Evolutionary conservation across 1,140 invertebrate species (phyloP).

Genomic region (Hycleus cichorii): DNA sequence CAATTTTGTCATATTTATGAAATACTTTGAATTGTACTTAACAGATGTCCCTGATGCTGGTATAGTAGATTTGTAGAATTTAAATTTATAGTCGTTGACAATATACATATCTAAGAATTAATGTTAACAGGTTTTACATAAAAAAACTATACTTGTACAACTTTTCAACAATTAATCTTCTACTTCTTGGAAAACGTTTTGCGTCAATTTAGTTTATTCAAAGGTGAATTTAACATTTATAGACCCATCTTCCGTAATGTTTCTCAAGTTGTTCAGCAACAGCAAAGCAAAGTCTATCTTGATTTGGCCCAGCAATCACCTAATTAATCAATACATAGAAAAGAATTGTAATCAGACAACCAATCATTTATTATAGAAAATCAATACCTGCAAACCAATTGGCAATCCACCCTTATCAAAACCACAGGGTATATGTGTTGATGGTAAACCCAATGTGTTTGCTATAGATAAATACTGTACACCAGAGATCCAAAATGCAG

Average conservation of each 20-base stretch:
- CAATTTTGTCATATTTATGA: too few relatives aligned
- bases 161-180: too few relatives aligned
- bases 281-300: conserved; percentile 72
- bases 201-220: not conserved
- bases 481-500: conserved; percentile 6
- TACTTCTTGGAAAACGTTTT: too few relatives aligned
- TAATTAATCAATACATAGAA: conserved; percentile 26
- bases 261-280: conserved; percentile 77
- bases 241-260: conserved; percentile 79
- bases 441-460: conserved; percentile 74
- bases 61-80: too few relatives aligned
- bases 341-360: not conserved
- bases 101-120: too few relatives aligned
- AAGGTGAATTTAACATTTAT: conserved; percentile 39
- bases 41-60: too few relatives aligned
- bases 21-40: too few relatives aligned
- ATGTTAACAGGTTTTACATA: too few relatives aligned
- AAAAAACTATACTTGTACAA: too few relatives aligned
- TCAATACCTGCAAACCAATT: conserved; percentile 63
- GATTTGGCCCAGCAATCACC: conserved; percentile 55
- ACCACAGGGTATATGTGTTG: conserved; percentile 72
- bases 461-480: conserved; percentile 19
- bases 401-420: conserved; percentile 68
- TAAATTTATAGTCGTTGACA: too few relatives aligned
- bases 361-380: not conserved